phyloP scores from a whole-genome alignment of 1,140 invertebrate genomes.

The Lasioglossum albipes region DNA sequence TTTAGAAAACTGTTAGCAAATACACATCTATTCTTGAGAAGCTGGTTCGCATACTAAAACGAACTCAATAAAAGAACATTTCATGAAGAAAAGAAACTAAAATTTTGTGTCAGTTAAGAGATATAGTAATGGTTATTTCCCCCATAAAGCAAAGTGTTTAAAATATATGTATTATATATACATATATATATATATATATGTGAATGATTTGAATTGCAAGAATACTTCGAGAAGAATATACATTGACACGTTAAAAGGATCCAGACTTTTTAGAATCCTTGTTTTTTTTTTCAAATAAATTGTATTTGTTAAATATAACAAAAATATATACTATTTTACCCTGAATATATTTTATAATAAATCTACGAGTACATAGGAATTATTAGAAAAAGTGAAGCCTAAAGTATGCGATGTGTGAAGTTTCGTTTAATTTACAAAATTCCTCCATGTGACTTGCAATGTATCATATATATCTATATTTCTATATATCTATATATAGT shows the following conservation, averaged over 20 bases:
- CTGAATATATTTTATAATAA: slow-evolving; percentile 12
- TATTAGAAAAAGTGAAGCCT: slow-evolving; percentile 50
- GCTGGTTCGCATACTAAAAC: neutral
- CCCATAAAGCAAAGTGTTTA: neutral
- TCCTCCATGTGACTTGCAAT: slow-evolving; percentile 63
- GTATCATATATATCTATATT: slow-evolving; percentile 56
- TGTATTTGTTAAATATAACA: slow-evolving; percentile 21
- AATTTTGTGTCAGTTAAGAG: neutral
- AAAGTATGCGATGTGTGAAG: slow-evolving; percentile 55
- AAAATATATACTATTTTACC: slow-evolving; percentile 22
- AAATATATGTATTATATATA: neutral
- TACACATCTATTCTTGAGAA: slow-evolving; percentile 2
- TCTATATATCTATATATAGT: slow-evolving; percentile 58
- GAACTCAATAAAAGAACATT: neutral
- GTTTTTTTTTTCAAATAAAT: slow-evolving; percentile 11
- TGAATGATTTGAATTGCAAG: neutral
- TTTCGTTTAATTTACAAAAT: slow-evolving; percentile 71
- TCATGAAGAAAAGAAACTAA: neutral
- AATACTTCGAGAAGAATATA: slow-evolving; percentile 4
- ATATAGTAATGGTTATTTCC: neutral
- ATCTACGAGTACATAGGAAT: slow-evolving; percentile 27
- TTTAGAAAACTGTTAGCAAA: slow-evolving; percentile 32
- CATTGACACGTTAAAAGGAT: slow-evolving; percentile 26
- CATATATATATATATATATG: neutral
- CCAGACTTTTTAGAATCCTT: slow-evolving; percentile 29